phyloP scores from a whole-genome alignment of 2,797 vertebrate species.

The Siniperca undulata region DNA sequence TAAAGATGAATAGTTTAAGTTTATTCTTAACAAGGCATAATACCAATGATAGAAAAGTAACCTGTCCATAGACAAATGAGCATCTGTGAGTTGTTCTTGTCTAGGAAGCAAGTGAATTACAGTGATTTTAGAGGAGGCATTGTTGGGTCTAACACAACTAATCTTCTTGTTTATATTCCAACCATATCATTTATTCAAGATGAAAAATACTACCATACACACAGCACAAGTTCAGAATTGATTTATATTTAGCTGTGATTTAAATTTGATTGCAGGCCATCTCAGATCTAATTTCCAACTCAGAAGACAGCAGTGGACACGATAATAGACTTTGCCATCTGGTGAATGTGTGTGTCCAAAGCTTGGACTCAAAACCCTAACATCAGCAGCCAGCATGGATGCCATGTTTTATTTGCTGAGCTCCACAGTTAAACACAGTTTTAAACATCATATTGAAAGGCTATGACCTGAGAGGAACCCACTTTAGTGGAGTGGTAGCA shows the following conservation, averaged over 20 bases:
- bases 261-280: constrained; percentile 47
- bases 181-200: constrained; percentile 13
- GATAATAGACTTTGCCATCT: constrained; percentile 55
- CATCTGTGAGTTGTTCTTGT: constrained; percentile 4
- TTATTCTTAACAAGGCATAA: not conserved
- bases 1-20: not conserved
- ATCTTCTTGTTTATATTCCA: constrained; percentile 10
- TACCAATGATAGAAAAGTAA: not conserved
- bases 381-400: constrained; percentile 16
- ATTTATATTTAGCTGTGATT: constrained; percentile 52
- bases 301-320: constrained; percentile 40
- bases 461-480: constrained; percentile 14
- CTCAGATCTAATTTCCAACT: constrained; percentile 45
- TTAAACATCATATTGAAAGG: constrained; percentile 22
- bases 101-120: not conserved
- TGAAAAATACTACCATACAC: constrained; percentile 31
- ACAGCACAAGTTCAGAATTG: constrained; percentile 26
- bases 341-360: constrained; percentile 35
- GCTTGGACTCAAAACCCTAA: constrained; percentile 1
- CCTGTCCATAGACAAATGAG: not conserved
- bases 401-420: constrained; percentile 11
- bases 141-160: not conserved
- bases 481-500: not conserved
- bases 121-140: not conserved
- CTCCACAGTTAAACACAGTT: constrained; percentile 16